A percentile compares a stretch with the other conserved stretches of the same genome.
phyloP scores from a whole-genome alignment of 2,888 invertebrate genomes.

The Glyphotaelius pellucidus region DNA sequence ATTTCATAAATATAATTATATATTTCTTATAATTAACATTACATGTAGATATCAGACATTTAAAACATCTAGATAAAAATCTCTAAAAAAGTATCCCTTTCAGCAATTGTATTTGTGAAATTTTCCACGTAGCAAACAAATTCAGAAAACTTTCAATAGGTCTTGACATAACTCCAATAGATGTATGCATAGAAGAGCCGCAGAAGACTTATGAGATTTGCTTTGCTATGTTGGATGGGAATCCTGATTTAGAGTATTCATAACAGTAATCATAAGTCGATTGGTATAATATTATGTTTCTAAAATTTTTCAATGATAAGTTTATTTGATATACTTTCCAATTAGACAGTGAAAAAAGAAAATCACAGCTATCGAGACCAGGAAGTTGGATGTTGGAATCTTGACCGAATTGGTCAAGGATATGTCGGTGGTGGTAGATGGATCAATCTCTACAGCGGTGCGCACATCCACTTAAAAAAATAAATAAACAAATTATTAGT shows the following conservation, averaged over 20 bases:
- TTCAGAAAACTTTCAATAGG: neutral
- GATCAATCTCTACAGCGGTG: conserved; percentile 55
- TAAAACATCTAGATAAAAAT: neutral
- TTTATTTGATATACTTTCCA: neutral
- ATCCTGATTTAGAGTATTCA: neutral
- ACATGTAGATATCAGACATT: neutral
- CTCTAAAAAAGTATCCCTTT: neutral
- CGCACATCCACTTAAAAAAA: conserved; percentile 62
- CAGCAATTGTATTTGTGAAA: neutral
- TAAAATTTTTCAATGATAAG: neutral
- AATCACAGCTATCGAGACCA: neutral
- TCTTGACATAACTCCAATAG: neutral
- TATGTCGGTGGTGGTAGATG: conserved; percentile 53
- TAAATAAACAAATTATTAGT: conserved; percentile 27
- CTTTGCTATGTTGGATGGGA: neutral
- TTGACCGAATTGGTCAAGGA: conserved; percentile 31
- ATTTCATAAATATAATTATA: neutral
- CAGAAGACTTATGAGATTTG: neutral
- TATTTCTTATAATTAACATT: neutral
- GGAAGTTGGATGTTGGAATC: neutral
- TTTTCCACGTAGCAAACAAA: neutral
- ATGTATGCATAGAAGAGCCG: neutral
- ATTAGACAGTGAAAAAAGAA: neutral
- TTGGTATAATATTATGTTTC: neutral
- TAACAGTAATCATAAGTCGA: conserved; percentile 15